Conservation (phyloP, 2,888 invertebrate genomes). For the Augochlorella aurata region DNA sequence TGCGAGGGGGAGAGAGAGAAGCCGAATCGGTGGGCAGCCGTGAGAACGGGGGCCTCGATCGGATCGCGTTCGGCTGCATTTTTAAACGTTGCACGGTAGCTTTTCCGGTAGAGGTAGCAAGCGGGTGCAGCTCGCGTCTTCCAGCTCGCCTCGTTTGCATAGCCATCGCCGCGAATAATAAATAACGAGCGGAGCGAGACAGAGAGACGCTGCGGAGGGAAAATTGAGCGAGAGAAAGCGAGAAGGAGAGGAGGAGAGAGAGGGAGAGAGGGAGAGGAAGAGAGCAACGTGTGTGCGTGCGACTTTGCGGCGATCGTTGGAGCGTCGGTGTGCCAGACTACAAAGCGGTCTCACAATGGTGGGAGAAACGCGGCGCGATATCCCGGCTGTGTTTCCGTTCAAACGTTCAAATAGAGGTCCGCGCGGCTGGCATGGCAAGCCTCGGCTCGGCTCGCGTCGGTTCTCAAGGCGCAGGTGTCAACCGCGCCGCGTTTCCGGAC, state of each 20-base stretch:
- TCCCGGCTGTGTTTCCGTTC: conserved; percentile 77
- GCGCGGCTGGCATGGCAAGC: conserved; percentile 28
- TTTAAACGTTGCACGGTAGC: conserved; percentile 49
- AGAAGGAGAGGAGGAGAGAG: background rate
- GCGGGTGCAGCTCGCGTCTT: conserved; percentile 28
- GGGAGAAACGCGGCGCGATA: conserved; percentile 74
- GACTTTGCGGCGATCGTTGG: conserved; percentile 15
- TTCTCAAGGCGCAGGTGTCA: conserved; percentile 75
- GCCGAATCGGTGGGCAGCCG: background rate
- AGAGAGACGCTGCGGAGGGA: background rate
- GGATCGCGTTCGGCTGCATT: conserved; percentile 23
- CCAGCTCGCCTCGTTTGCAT: conserved; percentile 68
- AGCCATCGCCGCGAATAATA: conserved; percentile 62
- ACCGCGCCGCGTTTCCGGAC: conserved; percentile 73
- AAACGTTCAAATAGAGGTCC: conserved; percentile 77
- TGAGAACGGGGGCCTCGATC: conserved; percentile 19
- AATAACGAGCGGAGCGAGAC: conserved; percentile 55
- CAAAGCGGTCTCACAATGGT: conserved; percentile 78
- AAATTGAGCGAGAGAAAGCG: background rate
- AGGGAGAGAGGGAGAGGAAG: background rate
- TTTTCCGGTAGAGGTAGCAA: conserved; percentile 57
- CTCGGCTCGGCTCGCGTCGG: conserved; percentile 46
- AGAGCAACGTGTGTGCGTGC: conserved; percentile 39
- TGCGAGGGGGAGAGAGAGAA: too few relatives aligned
- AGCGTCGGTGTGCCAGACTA: conserved; percentile 65